Evolutionary conservation across 2,113 vertebrate genomes (phyloP).

Genomic region (Struthio camelus): DNA sequence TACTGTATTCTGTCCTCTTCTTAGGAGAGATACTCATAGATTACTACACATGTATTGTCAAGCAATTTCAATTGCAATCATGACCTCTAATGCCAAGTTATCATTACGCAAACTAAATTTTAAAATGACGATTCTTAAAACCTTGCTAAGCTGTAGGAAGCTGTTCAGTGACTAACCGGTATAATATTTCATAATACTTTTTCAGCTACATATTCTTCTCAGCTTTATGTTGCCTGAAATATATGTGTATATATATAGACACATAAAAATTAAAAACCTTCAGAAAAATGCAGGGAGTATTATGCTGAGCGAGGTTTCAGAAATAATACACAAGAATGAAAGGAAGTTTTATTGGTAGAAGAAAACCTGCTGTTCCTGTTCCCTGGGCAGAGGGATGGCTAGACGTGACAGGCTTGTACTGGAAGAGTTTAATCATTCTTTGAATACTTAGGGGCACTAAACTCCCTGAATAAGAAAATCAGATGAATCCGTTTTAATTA

Average conservation of each 20-base stretch:
- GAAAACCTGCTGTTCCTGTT: neutral
- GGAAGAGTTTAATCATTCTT: neutral
- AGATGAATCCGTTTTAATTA: constrained; percentile 35
- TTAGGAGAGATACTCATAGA: neutral
- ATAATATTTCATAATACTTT: neutral
- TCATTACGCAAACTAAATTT: neutral
- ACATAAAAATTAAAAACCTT: neutral
- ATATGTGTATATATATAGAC: neutral
- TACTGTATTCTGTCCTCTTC: neutral
- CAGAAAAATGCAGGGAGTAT: neutral
- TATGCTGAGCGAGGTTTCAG: neutral
- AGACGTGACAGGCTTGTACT: neutral
- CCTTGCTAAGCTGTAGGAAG: neutral
- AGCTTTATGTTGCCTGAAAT: neutral
- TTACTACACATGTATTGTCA: neutral
- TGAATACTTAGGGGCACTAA: neutral
- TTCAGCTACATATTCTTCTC: neutral
- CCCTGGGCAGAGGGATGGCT: neutral
- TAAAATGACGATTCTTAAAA: neutral
- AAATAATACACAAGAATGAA: neutral
- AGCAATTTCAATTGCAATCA: neutral
- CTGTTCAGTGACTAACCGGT: neutral
- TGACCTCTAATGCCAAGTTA: neutral
- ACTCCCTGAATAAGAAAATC: constrained; percentile 32
- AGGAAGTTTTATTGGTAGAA: neutral